Percentiles rank a stretch among this genome's conserved stretches.
phyloP scores from a whole-genome alignment of 2,113 vertebrate species.

The Cololabis saira region DNA sequence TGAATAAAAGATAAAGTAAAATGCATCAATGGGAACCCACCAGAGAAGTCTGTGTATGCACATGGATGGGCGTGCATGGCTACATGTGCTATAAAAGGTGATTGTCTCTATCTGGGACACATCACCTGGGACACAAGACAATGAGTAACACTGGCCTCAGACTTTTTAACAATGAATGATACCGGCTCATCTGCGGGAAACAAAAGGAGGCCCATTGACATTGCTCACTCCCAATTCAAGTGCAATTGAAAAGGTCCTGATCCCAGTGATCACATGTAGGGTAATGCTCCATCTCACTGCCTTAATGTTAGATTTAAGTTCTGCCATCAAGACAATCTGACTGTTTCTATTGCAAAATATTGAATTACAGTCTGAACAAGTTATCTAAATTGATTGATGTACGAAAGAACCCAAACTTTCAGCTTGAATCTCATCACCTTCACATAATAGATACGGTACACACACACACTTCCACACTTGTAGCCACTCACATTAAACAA shows the following conservation, averaged over 20 bases:
- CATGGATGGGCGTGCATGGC: not conserved
- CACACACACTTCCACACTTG: no score
- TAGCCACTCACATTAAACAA: no score
- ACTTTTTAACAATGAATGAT: conserved; percentile 53
- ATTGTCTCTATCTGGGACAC: conserved; percentile 61
- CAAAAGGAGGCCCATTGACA: not conserved
- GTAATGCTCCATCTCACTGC: no score
- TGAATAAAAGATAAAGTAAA: conserved; percentile 68
- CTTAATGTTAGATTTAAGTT: no score
- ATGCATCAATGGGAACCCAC: conserved; percentile 59
- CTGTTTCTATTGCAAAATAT: not conserved
- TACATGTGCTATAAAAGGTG: conserved; percentile 37
- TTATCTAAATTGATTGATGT: conserved; percentile 5
- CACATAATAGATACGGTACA: no score
- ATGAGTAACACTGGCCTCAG: conserved; percentile 37
- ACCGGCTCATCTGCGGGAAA: conserved; percentile 16
- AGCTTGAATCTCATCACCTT: no score
- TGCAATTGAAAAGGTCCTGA: not conserved
- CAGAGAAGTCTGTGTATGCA: conserved; percentile 20
- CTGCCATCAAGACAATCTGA: no score
- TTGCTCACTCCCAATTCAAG: not conserved
- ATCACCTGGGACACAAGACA: conserved; percentile 45
- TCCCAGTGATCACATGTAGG: no score
- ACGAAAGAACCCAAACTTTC: no score
- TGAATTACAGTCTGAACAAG: not conserved